phyloP scores from a whole-genome alignment of 30 jellyfish, hydroid and myxozoan genomes.

The Catostylus mosaicus region DNA sequence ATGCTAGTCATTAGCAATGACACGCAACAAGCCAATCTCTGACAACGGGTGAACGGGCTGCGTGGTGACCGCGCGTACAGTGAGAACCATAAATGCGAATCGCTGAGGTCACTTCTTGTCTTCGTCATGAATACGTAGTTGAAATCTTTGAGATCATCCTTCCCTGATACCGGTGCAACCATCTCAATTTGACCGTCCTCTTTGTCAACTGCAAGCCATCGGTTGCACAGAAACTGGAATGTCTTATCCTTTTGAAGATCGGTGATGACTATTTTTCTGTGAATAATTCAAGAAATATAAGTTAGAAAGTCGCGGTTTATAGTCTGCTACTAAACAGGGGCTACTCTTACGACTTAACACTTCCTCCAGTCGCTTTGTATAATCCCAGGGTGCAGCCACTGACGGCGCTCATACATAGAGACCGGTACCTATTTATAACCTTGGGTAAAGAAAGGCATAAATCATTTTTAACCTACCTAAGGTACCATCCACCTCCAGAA shows the following conservation, averaged over 20 bases:
- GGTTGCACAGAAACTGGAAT: slow-evolving; percentile 78
- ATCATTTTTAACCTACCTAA: slow-evolving; percentile 72
- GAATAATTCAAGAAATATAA: neutral
- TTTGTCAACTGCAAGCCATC: slow-evolving; percentile 97
- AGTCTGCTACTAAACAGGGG: no score
- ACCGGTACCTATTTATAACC: no score
- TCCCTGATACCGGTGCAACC: slow-evolving; percentile 86
- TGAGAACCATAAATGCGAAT: slow-evolving; percentile 96
- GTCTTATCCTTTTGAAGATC: slow-evolving; percentile 89
- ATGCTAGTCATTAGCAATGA: slow-evolving; percentile 90
- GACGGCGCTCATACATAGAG: no score
- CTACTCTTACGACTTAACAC: neutral
- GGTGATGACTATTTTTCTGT: slow-evolving; percentile 83
- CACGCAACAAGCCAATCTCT: slow-evolving; percentile 89
- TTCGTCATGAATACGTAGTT: slow-evolving; percentile 85
- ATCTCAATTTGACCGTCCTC: slow-evolving; percentile 91
- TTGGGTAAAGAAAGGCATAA: no score
- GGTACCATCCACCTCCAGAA: slow-evolving; percentile 97
- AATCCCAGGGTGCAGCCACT: no score
- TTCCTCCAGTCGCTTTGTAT: no score
- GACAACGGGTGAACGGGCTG: slow-evolving; percentile 91
- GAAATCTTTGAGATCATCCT: slow-evolving; percentile 90
- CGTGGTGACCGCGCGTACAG: slow-evolving; percentile 98
- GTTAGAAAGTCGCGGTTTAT: neutral
- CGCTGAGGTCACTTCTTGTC: slow-evolving; percentile 85